phyloP scores from a whole-genome alignment of 2,888 invertebrate genomes.

The Nomada flava region DNA sequence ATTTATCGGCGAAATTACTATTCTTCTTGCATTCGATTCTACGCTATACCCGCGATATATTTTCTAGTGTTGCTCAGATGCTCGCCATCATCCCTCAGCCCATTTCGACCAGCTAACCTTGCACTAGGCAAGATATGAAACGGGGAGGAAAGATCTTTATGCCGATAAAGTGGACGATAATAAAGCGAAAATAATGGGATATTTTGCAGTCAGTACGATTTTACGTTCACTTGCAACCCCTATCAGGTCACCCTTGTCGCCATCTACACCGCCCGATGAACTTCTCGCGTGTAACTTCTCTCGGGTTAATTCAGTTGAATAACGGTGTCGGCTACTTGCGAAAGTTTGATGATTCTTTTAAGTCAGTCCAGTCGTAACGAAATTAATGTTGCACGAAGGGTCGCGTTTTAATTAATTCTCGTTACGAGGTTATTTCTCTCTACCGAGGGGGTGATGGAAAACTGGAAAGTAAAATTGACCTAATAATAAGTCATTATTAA shows the following conservation, averaged over 20 bases:
- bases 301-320: no score
- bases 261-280: not conserved
- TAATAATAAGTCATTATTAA: no score
- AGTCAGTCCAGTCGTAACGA: no score
- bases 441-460: no score
- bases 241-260: not conserved
- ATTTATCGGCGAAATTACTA: slow-evolving; percentile 48
- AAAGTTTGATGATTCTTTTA: no score
- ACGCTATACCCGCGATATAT: slow-evolving; percentile 25
- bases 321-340: no score
- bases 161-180: not conserved
- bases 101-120: slow-evolving; percentile 1
- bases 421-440: no score
- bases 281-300: no score
- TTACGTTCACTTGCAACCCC: not conserved
- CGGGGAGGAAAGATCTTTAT: not conserved
- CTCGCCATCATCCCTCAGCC: slow-evolving; percentile 8
- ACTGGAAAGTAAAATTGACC: no score
- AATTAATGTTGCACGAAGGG: no score
- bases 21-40: slow-evolving; percentile 37
- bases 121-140: not conserved
- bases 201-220: slow-evolving; percentile 4
- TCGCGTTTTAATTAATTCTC: no score
- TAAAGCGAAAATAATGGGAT: not conserved
- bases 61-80: slow-evolving; percentile 26